phyloP scores from a whole-genome alignment of 2,888 invertebrate species.

The Mylabris sibirica region DNA sequence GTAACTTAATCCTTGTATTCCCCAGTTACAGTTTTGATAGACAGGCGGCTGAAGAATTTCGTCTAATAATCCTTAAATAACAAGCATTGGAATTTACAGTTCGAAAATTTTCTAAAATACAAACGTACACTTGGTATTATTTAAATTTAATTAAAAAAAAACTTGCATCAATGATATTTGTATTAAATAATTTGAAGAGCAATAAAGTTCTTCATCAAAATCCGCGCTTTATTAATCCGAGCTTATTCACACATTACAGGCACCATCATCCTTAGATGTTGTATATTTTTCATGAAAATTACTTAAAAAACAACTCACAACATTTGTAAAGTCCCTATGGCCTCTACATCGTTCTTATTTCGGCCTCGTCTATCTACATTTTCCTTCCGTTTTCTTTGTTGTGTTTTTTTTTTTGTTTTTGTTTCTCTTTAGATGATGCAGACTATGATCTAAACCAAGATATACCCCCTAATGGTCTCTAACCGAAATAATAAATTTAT shows the following conservation, averaged over 20 bases:
- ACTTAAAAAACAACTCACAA: neutral
- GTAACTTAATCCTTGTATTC: too few relatives aligned
- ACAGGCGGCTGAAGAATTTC: too few relatives aligned
- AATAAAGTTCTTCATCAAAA: neutral
- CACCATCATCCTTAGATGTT: neutral
- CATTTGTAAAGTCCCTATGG: slow-evolving; percentile 1
- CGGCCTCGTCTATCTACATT: neutral
- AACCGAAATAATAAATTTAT: slow-evolving; percentile 7
- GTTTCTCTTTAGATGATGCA: neutral
- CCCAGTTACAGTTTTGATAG: too few relatives aligned
- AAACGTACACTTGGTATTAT: neutral
- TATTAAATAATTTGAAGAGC: neutral
- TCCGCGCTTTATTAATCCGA: neutral
- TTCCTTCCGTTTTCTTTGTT: neutral
- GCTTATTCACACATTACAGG: neutral
- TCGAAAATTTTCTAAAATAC: neutral
- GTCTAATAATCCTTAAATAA: too few relatives aligned
- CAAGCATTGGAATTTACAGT: too few relatives aligned
- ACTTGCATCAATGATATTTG: neutral
- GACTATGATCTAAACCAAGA: neutral
- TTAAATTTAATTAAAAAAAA: neutral
- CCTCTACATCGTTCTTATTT: neutral
- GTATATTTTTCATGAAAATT: slow-evolving; percentile 7
- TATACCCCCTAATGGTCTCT: slow-evolving; percentile 4
- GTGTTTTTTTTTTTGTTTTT: neutral